Conservation (phyloP, 2,797 vertebrate species). For the Selene dorsalis region DNA sequence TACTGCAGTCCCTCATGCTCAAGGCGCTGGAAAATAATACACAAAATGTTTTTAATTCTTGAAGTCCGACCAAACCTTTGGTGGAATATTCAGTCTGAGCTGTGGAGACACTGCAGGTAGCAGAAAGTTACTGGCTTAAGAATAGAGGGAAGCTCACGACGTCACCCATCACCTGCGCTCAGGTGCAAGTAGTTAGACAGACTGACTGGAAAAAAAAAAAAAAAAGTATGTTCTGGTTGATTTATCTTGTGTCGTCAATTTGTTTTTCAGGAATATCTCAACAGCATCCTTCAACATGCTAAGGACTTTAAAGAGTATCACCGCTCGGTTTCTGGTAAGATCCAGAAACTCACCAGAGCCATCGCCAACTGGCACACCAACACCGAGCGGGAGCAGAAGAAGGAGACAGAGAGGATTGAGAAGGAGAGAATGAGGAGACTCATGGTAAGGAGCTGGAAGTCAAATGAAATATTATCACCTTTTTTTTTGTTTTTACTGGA, state of each 20-base stretch:
- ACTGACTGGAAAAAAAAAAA: not conserved
- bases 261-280: constrained; percentile 92
- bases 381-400: constrained; percentile 97
- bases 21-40: too few relatives aligned
- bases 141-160: too few relatives aligned
- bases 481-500: too few relatives aligned
- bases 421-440: constrained; percentile 98
- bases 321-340: constrained; percentile 94
- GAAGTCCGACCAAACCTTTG: too few relatives aligned
- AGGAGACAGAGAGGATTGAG: constrained; percentile 96
- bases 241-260: not conserved
- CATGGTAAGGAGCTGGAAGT: constrained; percentile 85
- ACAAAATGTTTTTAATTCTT: too few relatives aligned
- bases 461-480: too few relatives aligned
- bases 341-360: constrained; percentile 95
- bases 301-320: constrained; percentile 99
- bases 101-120: too few relatives aligned
- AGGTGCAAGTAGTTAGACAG: too few relatives aligned
- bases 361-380: constrained; percentile 98
- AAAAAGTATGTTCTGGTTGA: constrained; percentile 7
- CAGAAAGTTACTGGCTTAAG: too few relatives aligned
- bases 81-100: too few relatives aligned
- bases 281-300: constrained; percentile 97
- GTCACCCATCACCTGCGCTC: too few relatives aligned
- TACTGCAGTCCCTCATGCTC: too few relatives aligned